Base-by-base conservation (phyloP, 2,113 vertebrate species). In the Canis aureus region DNA sequence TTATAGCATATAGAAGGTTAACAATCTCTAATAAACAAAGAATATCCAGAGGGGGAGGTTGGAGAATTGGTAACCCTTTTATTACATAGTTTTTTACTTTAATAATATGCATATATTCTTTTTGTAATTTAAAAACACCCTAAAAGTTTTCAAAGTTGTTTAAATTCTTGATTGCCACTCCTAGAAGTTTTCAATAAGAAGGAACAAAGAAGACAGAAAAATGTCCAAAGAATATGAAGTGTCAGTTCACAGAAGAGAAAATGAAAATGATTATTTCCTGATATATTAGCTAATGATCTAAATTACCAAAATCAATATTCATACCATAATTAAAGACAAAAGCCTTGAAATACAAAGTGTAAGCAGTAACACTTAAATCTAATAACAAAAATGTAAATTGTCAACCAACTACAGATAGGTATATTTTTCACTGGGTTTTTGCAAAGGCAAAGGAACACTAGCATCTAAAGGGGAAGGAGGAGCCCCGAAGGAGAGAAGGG, bases 281-380 rank as follows among this genome's bases (percentile, higher is more conserved):
- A 32, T 7, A 2, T 67, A 69, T 87, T 92, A 83, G 60, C 73
- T 85, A 95, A 89, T 82, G n/a, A 87, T 53, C 13, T 62, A 95
- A 91, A 91, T 73, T 94, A 23, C 67, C 79, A 89, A 64, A 71
- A 49, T 79, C 60, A 93, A 91, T 38, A n/a, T 60, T 74, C 71
- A 94, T 27, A 86, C 4, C 80, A 84, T 35, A 82, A 82, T 86
- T 69, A 89, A 94, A 96, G 53, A 82, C 11, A 85, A 91, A 95
- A 92, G 32, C n/a, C 57, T 83, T 87, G 55, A 74, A 57, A 59
- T 23, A 19, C n/a, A 82, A 91, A 86, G 81, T 51, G 0, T 60
- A 60, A 89, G 29, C 43, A 27, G 38, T 49, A 89, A 62, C 60
- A 11, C 27, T 93, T 93, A 91, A 74, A 64, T 43, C 80, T 91